Conservation (phyloP, 2,113 vertebrate genomes). For the Zosterops pallidus region DNA sequence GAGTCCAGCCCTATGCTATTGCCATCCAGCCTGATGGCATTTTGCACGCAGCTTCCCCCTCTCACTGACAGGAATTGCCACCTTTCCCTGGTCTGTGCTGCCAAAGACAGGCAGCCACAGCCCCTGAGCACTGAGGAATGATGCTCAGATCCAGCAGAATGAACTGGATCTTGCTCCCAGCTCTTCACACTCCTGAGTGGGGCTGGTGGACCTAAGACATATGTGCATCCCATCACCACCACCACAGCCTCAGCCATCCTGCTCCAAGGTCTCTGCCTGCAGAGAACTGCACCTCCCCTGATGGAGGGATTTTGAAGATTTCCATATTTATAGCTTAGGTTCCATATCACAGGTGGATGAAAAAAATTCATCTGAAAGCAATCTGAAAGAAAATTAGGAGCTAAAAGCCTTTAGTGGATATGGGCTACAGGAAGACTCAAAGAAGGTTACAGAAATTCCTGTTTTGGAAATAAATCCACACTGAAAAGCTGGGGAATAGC, state of each 20-base stretch:
- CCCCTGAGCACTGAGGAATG: fast-evolving
- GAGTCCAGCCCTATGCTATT: not conserved
- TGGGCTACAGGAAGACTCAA: not conserved
- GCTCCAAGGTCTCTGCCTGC: not conserved
- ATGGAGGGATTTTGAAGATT: not conserved
- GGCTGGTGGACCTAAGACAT: not conserved
- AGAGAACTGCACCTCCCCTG: not conserved
- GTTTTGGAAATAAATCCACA: not conserved
- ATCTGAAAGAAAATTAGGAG: not conserved
- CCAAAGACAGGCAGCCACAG: not conserved
- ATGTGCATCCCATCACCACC: fast-evolving
- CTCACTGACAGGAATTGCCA: not conserved
- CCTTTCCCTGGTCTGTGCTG: not conserved
- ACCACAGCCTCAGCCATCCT: not conserved
- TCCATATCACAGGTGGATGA: not conserved
- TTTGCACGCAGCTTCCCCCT: not conserved
- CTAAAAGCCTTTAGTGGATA: not conserved
- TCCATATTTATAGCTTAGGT: not conserved
- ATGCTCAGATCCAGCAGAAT: not conserved
- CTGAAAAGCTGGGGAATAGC: not conserved
- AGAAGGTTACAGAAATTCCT: not conserved
- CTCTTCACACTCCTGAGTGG: fast-evolving
- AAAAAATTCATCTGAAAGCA: not conserved
- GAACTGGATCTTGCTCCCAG: not conserved
- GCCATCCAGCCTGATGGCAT: not conserved